Percentiles rank a stretch among this genome's conserved stretches.
Conservation (phyloP, 2,888 invertebrate genomes). For the Philopedon plagiatum region DNA sequence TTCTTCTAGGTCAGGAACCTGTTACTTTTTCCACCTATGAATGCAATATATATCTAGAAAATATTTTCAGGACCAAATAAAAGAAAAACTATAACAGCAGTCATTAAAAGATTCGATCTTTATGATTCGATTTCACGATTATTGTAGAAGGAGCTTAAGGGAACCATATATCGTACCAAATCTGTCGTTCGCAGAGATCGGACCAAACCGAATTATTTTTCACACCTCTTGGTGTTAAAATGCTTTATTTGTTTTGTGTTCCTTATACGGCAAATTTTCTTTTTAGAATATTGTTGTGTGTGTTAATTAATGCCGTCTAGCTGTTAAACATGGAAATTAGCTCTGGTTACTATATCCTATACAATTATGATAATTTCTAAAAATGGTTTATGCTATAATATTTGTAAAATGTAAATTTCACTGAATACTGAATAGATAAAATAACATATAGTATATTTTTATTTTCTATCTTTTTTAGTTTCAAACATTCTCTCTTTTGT, state of each 20-base stretch:
- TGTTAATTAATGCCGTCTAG: no score
- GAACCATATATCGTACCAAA: conserved; percentile 27
- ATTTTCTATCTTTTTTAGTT: no score
- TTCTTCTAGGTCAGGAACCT: no score
- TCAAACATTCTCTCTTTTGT: no score
- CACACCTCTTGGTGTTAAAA: conserved; percentile 46
- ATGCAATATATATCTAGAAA: no score
- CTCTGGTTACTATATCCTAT: neutral
- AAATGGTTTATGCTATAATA: no score
- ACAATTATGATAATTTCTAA: no score
- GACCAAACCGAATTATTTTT: conserved; percentile 43
- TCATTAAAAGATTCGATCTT: neutral
- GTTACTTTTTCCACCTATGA: no score
- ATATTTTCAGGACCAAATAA: no score
- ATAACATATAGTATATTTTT: no score
- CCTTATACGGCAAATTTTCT: conserved; percentile 23
- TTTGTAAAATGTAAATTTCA: no score
- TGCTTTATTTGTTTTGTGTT: conserved; percentile 37
- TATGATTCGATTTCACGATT: neutral
- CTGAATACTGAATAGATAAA: no score
- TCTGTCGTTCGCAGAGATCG: conserved; percentile 34
- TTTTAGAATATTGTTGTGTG: neutral
- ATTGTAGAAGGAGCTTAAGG: conserved; percentile 28
- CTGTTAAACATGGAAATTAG: neutral
- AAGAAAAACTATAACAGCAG: neutral